Evolutionary conservation across 2,888 invertebrate species (phyloP).

Genomic region (Caenorhabditis angaria): DNA sequence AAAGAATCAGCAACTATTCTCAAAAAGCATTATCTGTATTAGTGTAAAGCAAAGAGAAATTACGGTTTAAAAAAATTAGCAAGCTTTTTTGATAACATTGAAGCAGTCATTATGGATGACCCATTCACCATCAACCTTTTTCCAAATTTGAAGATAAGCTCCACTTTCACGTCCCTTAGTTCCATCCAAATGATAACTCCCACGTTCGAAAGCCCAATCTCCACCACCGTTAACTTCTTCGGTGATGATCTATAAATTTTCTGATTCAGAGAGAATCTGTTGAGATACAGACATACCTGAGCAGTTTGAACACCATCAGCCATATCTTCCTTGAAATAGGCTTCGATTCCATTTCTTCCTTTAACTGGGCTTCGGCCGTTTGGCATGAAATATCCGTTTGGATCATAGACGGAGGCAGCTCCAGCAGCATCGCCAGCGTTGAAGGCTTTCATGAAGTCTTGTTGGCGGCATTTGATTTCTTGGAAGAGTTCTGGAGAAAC

Average conservation of each 20-base stretch:
- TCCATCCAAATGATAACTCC: slow-evolving; percentile 71
- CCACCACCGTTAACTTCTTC: slow-evolving; percentile 72
- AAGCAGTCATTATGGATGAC: slow-evolving; percentile 72
- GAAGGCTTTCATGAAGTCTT: slow-evolving; percentile 72
- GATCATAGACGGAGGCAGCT: slow-evolving; percentile 65
- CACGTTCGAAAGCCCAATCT: slow-evolving; percentile 72
- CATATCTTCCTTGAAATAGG: slow-evolving; percentile 72
- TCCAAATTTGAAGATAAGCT: slow-evolving; percentile 69
- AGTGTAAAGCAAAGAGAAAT: background rate
- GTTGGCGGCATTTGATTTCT: slow-evolving; percentile 72
- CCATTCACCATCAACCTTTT: slow-evolving; percentile 70
- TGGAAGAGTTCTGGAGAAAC: slow-evolving; percentile 71
- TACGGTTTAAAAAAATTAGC: slow-evolving; percentile 6
- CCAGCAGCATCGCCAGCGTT: slow-evolving; percentile 69
- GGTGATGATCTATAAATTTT: slow-evolving; percentile 66
- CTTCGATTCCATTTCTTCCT: slow-evolving; percentile 70
- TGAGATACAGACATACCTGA: slow-evolving; percentile 42
- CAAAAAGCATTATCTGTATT: background rate
- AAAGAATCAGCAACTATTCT: background rate
- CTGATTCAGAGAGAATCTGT: background rate
- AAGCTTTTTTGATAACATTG: slow-evolving; percentile 71
- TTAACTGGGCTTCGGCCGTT: slow-evolving; percentile 70
- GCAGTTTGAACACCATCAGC: slow-evolving; percentile 71
- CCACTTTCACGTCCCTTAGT: slow-evolving; percentile 70
- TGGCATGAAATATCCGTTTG: slow-evolving; percentile 72